phyloP scores from a whole-genome alignment of 1,140 invertebrate genomes.

The Lasaia peninsularis region DNA sequence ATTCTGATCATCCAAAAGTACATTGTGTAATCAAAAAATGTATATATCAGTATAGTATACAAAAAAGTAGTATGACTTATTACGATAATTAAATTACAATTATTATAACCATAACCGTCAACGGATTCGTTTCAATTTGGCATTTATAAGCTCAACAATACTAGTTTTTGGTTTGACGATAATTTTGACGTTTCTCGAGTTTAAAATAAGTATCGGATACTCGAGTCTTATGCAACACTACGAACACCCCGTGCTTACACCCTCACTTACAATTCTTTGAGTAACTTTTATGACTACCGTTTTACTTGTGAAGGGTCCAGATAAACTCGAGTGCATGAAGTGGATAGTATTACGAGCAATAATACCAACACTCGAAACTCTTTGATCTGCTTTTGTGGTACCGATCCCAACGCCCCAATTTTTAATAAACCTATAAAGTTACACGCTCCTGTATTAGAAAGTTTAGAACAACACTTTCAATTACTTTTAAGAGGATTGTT shows the following conservation, averaged over 20 bases:
- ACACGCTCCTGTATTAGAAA: slow-evolving; percentile 12
- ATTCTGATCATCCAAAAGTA: no score
- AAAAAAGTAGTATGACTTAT: no score
- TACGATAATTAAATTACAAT: no score
- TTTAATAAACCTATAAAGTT: slow-evolving; percentile 9
- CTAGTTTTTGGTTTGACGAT: background rate
- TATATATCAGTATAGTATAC: no score
- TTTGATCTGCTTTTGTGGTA: slow-evolving; percentile 51
- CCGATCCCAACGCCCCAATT: slow-evolving; percentile 37
- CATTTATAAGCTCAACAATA: background rate
- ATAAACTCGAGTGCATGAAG: slow-evolving; percentile 58
- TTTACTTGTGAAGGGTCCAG: slow-evolving; percentile 64
- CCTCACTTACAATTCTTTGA: slow-evolving; percentile 53
- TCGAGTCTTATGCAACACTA: background rate
- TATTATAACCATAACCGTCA: background rate
- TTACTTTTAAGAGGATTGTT: slow-evolving; percentile 1
- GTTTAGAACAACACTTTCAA: background rate
- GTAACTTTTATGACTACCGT: slow-evolving; percentile 70
- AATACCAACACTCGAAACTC: slow-evolving; percentile 45
- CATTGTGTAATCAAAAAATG: no score
- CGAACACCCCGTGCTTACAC: background rate
- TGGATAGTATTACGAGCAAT: slow-evolving; percentile 47
- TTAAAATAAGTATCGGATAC: background rate
- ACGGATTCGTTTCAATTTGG: slow-evolving; percentile 13
- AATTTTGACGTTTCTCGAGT: background rate